A percentile compares a stretch with the other conserved stretches of the same genome.
phyloP scores from a whole-genome alignment of 1,140 invertebrate species.

The Pectinophora gossypiella region DNA sequence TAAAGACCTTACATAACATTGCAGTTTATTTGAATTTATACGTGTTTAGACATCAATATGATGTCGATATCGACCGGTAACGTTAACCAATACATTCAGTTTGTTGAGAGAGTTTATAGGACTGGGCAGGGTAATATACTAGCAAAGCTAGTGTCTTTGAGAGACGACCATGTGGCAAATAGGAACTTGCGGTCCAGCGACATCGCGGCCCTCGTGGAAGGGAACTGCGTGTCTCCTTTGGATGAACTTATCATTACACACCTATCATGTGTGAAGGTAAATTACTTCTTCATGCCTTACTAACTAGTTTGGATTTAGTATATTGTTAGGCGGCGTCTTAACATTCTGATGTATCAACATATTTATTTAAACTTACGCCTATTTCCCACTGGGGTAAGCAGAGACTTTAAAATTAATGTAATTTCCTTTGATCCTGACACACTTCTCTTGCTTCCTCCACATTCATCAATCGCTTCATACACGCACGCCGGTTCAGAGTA shows the following conservation, averaged over 20 bases:
- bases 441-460: too few relatives aligned
- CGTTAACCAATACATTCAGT: conserved; percentile 69
- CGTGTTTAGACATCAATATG: neutral
- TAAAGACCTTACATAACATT: too few relatives aligned
- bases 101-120: conserved; percentile 74
- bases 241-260: conserved; percentile 89
- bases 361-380: too few relatives aligned
- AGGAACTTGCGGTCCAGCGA: conserved; percentile 81
- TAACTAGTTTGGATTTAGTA: too few relatives aligned
- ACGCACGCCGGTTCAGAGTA: too few relatives aligned
- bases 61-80: conserved; percentile 47
- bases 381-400: too few relatives aligned
- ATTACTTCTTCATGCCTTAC: conserved; percentile 18
- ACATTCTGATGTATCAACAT: too few relatives aligned
- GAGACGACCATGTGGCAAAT: conserved; percentile 84
- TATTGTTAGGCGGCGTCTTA: too few relatives aligned
- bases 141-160: conserved; percentile 83
- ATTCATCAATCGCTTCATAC: too few relatives aligned
- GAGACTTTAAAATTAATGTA: too few relatives aligned
- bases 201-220: conserved; percentile 82
- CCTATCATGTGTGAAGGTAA: conserved; percentile 79
- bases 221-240: conserved; percentile 83
- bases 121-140: conserved; percentile 77
- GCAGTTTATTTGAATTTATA: too few relatives aligned
- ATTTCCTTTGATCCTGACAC: too few relatives aligned